These are phyloP conservation scores for Gracilinanus agilis DNA, from an alignment of 2,113 vertebrate species.

Conservation along the genomic window DNA sequence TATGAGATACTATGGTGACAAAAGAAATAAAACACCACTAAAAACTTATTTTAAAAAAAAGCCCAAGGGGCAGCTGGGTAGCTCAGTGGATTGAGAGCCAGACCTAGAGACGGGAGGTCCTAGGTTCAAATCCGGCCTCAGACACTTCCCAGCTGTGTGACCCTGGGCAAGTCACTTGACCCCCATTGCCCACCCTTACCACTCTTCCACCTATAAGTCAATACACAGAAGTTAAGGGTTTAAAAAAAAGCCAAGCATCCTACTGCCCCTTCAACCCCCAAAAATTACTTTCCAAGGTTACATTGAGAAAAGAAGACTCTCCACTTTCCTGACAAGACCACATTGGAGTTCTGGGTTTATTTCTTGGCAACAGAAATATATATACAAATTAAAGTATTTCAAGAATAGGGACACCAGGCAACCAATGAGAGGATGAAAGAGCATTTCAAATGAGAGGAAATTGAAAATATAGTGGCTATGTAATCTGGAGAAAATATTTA, in stretches of 20 bases:
- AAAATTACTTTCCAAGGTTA: background rate
- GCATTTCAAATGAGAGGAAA: background rate
- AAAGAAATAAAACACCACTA: background rate
- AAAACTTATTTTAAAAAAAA: too few relatives aligned
- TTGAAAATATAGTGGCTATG: background rate
- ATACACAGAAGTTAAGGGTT: too few relatives aligned
- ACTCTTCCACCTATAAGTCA: too few relatives aligned
- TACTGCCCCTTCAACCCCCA: too few relatives aligned
- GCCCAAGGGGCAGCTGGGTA: too few relatives aligned
- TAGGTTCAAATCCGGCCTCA: too few relatives aligned
- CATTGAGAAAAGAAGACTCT: background rate
- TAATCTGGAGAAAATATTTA: background rate
- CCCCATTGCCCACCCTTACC: too few relatives aligned
- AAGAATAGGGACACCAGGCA: background rate
- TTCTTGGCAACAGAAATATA: too few relatives aligned
- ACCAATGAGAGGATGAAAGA: background rate
- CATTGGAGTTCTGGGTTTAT: background rate
- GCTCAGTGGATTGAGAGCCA: too few relatives aligned
- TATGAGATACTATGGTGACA: background rate
- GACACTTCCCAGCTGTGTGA: too few relatives aligned
- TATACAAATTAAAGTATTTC: background rate
- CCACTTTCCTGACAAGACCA: background rate
- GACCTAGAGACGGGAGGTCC: too few relatives aligned
- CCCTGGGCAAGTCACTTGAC: too few relatives aligned
- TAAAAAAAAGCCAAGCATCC: background rate